Base-by-base conservation (phyloP, 2,113 vertebrate species). In the Ondatra zibethicus region DNA sequence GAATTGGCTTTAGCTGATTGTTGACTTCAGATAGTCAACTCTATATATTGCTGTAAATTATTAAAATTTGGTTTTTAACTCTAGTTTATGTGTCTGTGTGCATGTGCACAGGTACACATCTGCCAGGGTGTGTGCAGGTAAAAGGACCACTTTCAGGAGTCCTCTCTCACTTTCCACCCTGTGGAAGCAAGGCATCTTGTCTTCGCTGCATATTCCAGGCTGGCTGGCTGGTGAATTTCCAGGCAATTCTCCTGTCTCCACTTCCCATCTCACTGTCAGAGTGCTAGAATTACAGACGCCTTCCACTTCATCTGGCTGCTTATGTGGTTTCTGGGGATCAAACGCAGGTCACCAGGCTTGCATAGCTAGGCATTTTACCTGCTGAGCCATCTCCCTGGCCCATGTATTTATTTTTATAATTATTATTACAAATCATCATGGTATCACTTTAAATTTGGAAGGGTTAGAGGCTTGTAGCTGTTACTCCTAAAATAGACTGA, bases 401-500 rank as follows among this genome's bases (percentile, higher is more conserved):
- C 45, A 16, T n/a, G 70, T 70, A n/a, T 66, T 87, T 88, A 14
- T 27, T 91, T 85, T 92, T 36, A 36, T 76, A 81, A 82, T 39
- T 91, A 84, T 39, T 91, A 80, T 68, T 88, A 70, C 82, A 90
- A 80, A 72, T 81, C 78, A 76, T 85, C 78, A 78, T 33, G 75
- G 6, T 77, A n/a, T 93, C 88, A 76, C 42, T 95, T 96, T 76
- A 70, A 58, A 89, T 88, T 65, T 58, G 78, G 72, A 96, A 89
- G 31, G 31, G 29, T 77, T 70, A 9, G n/a, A 0, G 21, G 27
- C 1, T 61, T 92, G 47, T 36, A 94, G 42, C 31, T 95, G 25
- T 89, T 73, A n/a, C 14, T 94, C 55, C 29, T 92, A n/a, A 97
- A 90, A 91, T 78, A 91, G 94, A 80, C n/a, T 14, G 66, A 52